Percentiles rank a stretch among this genome's conserved stretches.
These are phyloP conservation scores for Gila robusta DNA, from an alignment of 2,797 vertebrate species.

Conservation along the genomic window DNA sequence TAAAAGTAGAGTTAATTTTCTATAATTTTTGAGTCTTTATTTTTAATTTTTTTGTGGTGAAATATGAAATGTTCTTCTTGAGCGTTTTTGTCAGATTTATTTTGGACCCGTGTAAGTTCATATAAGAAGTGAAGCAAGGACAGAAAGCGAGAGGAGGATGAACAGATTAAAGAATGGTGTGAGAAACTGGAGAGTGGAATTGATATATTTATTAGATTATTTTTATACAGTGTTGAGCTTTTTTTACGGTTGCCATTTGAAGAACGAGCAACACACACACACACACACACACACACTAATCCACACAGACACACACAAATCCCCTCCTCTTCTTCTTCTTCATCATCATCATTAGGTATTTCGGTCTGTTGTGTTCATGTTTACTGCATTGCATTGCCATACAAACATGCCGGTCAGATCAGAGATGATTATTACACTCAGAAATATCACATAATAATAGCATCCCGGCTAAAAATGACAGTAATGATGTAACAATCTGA, in stretches of 20 bases:
- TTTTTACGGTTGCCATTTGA: constrained; percentile 40
- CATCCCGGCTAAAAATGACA: neutral
- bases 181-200: constrained; percentile 42
- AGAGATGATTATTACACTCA: neutral
- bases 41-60: neutral
- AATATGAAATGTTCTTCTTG: no score
- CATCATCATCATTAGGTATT: neutral
- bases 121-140: neutral
- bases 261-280: neutral
- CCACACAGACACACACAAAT: neutral
- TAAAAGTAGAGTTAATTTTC: neutral
- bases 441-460: neutral
- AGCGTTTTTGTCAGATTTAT: neutral
- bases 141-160: neutral
- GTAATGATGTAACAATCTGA: neutral
- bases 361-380: constrained; percentile 1
- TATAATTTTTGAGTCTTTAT: neutral
- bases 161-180: constrained; percentile 29
- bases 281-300: neutral
- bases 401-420: neutral
- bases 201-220: constrained; percentile 55
- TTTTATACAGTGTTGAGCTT: constrained; percentile 51
- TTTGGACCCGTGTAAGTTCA: neutral
- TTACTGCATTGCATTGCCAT: no score
- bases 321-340: neutral